Base-by-base conservation (phyloP, 2,888 invertebrate species). In the Eurois occulta region DNA sequence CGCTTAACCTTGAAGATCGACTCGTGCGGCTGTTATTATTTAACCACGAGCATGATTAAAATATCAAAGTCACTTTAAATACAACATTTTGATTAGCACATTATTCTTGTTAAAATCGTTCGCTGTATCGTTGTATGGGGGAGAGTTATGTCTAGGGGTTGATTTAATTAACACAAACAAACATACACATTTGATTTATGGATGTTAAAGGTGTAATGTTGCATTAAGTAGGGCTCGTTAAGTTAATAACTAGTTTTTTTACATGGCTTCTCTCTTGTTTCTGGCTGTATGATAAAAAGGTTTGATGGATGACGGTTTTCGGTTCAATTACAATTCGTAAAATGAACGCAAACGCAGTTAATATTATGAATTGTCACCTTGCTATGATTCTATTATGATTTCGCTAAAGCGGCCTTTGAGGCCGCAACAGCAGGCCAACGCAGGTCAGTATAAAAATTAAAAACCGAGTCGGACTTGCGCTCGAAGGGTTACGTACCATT, bases 101-200 rank as follows among this genome's bases (percentile, higher is more conserved):
- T 76, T 67, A 75, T 70, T 46, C 52, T 66, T 72, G 55, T 32
- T 79, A 69, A 48, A 62, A 80, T 80, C 80, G 72, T 70, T 62
- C 1, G 16, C 16, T 52, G 16, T 13, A 71, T 16, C 35, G 28
- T 18, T 64, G 38, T 67, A 41, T 75, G 0, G 81, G 80, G 80
- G 75, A 16, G 58, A n/a, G 69, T 41, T 41, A 65, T 28, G 52
- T 55, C 77, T 16, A 68, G 82, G 80, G 80, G 67, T 72, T 64
- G 79, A 78, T 79, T 82, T 79, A 79, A 84, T 80, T 76, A 80
- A 69, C 71, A 75, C 46, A 73, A 70, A 70, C 52, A 55, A 55
- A 73, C 75, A 72, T 10, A 75, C 79, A 83, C 74, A 48, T 10
- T 58, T 80, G 75, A 82, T 79, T 83, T 84, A 83, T 83, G 58